A percentile compares a stretch with the other conserved stretches of the same genome.
Conservation (phyloP, 2,113 vertebrate species). For the Falco punctatus region DNA sequence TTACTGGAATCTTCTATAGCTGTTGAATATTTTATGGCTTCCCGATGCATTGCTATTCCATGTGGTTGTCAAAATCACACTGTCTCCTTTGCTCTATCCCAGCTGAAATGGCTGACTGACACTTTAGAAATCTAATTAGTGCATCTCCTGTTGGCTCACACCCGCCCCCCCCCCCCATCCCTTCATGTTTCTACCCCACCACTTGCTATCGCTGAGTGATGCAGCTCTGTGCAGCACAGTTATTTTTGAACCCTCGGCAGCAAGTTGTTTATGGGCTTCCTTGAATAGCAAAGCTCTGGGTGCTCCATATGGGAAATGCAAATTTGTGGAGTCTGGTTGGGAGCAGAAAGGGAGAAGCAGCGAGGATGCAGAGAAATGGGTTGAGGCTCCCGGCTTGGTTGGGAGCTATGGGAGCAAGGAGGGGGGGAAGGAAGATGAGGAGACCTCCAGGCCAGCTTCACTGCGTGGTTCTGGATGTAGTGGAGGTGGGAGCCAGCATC, state of each 20-base stretch:
- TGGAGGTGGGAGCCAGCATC: not conserved
- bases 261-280: not conserved
- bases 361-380: not conserved
- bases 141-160: not conserved
- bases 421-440: not conserved
- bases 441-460: fast-evolving
- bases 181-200: not conserved
- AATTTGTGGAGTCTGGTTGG: not conserved
- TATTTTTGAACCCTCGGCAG: not conserved
- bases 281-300: not conserved
- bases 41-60: not conserved
- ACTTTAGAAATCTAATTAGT: not conserved
- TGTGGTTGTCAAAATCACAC: not conserved
- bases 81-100: not conserved
- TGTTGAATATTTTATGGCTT: constrained; percentile 5
- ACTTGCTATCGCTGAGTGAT: not conserved
- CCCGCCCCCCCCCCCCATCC: not conserved
- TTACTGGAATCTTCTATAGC: not conserved
- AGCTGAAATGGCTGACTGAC: not conserved
- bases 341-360: not conserved
- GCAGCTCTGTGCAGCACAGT: not conserved
- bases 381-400: fast-evolving
- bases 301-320: constrained; percentile 4
- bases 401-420: not conserved
- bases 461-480: fast-evolving